Conservation (phyloP, 2,888 invertebrate species). For the Aspidiotus destructor region DNA sequence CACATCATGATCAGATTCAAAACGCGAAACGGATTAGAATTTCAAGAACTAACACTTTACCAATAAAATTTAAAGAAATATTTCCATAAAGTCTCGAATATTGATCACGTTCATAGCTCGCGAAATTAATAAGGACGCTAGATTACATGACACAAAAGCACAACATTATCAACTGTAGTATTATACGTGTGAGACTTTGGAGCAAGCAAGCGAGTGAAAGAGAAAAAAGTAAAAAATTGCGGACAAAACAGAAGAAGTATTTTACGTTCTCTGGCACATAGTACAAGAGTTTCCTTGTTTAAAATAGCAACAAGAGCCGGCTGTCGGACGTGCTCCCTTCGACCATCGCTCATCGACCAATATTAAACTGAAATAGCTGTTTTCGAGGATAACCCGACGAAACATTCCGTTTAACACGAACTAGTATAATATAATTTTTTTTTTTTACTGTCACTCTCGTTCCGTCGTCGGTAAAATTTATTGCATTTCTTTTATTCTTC, state of each 20-base stretch:
- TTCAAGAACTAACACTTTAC: no score
- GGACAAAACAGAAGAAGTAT: not conserved
- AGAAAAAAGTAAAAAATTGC: not conserved
- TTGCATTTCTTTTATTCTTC: no score
- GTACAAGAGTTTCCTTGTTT: slow-evolving; percentile 4
- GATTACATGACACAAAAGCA: no score
- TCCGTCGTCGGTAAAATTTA: no score
- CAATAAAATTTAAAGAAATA: no score
- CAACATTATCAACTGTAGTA: not conserved
- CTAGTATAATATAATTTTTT: not conserved
- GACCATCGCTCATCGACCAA: not conserved
- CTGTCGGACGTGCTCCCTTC: not conserved
- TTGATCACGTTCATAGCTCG: no score
- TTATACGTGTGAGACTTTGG: not conserved
- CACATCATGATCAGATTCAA: no score
- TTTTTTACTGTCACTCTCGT: no score
- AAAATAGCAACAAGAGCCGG: slow-evolving; percentile 1
- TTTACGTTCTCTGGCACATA: slow-evolving; percentile 1
- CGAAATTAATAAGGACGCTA: no score
- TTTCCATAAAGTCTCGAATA: no score
- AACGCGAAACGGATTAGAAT: no score
- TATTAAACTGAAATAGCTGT: slow-evolving; percentile 1
- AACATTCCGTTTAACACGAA: not conserved
- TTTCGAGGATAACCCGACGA: not conserved
- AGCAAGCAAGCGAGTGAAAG: not conserved